These are phyloP conservation scores for Agrochola circellaris DNA, from an alignment of 2,888 invertebrate genomes.

Conservation along the genomic window DNA sequence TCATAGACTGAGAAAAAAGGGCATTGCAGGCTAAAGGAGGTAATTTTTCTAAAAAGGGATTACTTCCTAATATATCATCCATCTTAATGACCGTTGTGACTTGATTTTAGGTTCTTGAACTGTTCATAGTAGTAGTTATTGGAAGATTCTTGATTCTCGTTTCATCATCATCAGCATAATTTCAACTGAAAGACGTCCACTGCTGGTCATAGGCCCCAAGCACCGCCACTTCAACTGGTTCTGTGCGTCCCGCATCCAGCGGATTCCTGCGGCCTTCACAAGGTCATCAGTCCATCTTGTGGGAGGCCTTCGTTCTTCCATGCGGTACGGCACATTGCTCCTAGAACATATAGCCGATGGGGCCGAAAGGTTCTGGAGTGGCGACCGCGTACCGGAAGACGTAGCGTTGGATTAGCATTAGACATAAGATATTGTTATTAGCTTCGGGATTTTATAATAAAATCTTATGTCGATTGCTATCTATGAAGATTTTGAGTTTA, in stretches of 20 bases:
- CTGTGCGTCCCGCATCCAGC: too few relatives aligned
- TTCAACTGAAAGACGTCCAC: too few relatives aligned
- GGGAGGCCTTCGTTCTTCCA: too few relatives aligned
- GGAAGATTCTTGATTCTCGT: not conserved
- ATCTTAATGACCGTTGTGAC: not conserved
- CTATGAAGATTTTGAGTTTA: not conserved
- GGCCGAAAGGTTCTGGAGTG: too few relatives aligned
- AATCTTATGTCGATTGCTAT: not conserved
- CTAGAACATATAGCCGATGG: too few relatives aligned
- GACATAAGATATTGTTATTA: not conserved
- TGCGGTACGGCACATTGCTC: too few relatives aligned
- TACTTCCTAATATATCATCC: not conserved
- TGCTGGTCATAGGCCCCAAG: too few relatives aligned
- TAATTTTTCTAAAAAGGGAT: not conserved
- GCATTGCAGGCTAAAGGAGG: not conserved
- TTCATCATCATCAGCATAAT: too few relatives aligned
- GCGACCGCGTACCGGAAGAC: too few relatives aligned
- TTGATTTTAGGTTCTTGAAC: not conserved
- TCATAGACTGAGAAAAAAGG: constrained; percentile 15
- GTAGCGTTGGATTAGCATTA: not conserved
- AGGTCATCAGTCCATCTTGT: too few relatives aligned
- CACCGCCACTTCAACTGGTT: too few relatives aligned
- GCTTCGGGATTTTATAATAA: not conserved
- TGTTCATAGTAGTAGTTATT: not conserved
- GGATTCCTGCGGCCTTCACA: too few relatives aligned